Conservation (phyloP, 2,797 vertebrate genomes). For the Myotis myotis region DNA sequence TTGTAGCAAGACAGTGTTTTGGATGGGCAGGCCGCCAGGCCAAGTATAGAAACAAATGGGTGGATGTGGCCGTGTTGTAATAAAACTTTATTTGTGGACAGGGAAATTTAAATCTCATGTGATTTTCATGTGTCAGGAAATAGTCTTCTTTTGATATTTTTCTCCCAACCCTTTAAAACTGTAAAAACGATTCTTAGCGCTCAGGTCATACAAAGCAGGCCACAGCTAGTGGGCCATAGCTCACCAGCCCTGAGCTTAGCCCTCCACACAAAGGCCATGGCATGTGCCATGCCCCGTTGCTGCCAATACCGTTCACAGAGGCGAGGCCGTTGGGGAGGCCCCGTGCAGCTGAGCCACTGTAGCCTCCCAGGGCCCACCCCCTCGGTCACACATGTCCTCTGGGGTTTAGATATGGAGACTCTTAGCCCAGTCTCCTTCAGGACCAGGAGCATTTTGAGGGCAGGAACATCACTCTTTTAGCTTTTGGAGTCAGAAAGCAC, state of each 20-base stretch:
- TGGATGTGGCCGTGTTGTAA: not conserved
- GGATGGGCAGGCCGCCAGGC: too few species aligned
- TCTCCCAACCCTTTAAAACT: not conserved
- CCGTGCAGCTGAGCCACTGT: not conserved
- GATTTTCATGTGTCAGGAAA: not conserved
- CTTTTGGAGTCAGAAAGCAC: not conserved
- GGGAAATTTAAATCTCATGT: not conserved
- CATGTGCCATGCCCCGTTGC: not conserved
- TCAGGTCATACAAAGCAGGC: not conserved
- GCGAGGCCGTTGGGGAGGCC: not conserved
- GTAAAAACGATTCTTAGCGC: slow-evolving; percentile 15
- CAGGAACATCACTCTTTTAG: not conserved
- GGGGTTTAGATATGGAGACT: not conserved
- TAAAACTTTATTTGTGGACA: not conserved
- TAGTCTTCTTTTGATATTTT: not conserved
- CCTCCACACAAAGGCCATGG: not conserved
- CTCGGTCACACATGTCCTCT: not conserved
- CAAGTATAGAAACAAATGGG: not conserved
- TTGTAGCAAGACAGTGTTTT: not conserved
- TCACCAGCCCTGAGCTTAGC: not conserved
- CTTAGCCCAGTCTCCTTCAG: not conserved
- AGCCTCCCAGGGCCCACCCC: not conserved
- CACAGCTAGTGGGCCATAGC: not conserved
- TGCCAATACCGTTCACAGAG: not conserved
- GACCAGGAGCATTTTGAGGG: not conserved